Evolutionary conservation across 2,888 invertebrate genomes (phyloP).

Genomic region (Stenurella melanura): DNA sequence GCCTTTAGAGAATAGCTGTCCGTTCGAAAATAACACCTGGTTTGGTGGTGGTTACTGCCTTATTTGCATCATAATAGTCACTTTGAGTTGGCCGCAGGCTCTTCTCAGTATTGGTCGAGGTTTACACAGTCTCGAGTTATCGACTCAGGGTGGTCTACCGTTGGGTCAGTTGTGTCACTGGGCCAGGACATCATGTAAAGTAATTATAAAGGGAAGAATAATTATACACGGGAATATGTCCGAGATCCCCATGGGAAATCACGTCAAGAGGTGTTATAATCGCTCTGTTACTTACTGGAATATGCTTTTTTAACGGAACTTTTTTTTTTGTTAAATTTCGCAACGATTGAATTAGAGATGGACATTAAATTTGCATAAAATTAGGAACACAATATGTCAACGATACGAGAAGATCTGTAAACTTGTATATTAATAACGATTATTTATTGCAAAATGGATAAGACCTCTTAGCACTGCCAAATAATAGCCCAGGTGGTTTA

Average conservation of each 20-base stretch:
- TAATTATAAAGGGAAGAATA: conserved; percentile 70
- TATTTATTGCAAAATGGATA: too few species aligned
- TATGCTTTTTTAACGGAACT: conserved; percentile 27
- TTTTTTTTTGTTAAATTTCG: conserved; percentile 24
- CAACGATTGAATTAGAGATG: conserved; percentile 15
- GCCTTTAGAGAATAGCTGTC: conserved; percentile 70
- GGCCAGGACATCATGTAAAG: conserved; percentile 65
- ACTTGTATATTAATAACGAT: too few species aligned
- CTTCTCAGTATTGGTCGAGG: conserved; percentile 54
- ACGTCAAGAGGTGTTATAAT: conserved; percentile 42
- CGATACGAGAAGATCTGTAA: too few species aligned
- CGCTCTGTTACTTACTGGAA: conserved; percentile 36
- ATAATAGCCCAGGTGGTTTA: too few species aligned
- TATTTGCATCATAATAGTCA: conserved; percentile 71
- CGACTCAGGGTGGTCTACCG: conserved; percentile 56
- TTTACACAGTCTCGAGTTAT: conserved; percentile 45
- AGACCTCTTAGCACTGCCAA: too few species aligned
- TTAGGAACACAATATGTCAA: background rate
- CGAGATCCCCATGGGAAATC: conserved; percentile 58
- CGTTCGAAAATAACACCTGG: conserved; percentile 71
- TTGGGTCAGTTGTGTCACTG: conserved; percentile 69
- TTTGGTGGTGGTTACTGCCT: conserved; percentile 68
- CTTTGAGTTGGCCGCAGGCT: conserved; percentile 54
- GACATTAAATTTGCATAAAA: background rate
- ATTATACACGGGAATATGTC: conserved; percentile 61